A percentile compares a stretch with the other conserved stretches of the same genome.
Evolutionary conservation across 2,888 invertebrate species (phyloP).

Genomic region (Latrodectus elegans): DNA sequence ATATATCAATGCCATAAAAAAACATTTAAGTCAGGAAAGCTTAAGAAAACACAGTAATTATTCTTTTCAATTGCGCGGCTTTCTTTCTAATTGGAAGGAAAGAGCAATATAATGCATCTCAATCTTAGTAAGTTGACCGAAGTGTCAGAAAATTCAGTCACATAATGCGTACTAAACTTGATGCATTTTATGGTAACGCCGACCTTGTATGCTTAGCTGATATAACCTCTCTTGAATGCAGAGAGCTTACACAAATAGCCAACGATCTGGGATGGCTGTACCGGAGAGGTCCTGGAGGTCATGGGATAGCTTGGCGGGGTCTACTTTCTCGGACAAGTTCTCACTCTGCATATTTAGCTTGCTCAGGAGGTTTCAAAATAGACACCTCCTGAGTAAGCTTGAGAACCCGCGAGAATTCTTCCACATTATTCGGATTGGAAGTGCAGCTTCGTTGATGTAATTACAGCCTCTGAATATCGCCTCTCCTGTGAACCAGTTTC

Average conservation of each 20-base stretch:
- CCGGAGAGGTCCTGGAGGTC: slow-evolving; percentile 29
- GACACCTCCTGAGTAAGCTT: slow-evolving; percentile 44
- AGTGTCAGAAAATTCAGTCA: too few relatives aligned
- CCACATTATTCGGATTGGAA: slow-evolving; percentile 54
- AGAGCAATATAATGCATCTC: too few relatives aligned
- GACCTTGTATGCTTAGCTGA: slow-evolving; percentile 41
- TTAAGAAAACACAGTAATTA: too few relatives aligned
- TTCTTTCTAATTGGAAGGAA: too few relatives aligned
- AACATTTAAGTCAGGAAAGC: too few relatives aligned
- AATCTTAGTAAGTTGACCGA: too few relatives aligned
- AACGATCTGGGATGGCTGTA: slow-evolving; percentile 31
- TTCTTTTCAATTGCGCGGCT: too few relatives aligned
- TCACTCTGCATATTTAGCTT: slow-evolving; percentile 43
- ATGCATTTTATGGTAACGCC: not conserved
- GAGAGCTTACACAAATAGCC: slow-evolving; percentile 45
- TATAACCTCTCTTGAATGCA: slow-evolving; percentile 30
- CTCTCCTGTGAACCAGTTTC: slow-evolving; percentile 49
- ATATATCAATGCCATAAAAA: too few relatives aligned
- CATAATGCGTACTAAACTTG: too few relatives aligned
- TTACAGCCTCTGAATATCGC: slow-evolving; percentile 41
- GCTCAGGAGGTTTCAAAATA: slow-evolving; percentile 53
- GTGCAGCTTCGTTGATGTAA: slow-evolving; percentile 35
- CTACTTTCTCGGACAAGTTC: slow-evolving; percentile 62
- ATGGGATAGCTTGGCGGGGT: slow-evolving; percentile 62
- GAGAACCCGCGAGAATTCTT: slow-evolving; percentile 42